Base-by-base conservation (phyloP, 2,888 invertebrate species). In the Platynereis dumerilii region DNA sequence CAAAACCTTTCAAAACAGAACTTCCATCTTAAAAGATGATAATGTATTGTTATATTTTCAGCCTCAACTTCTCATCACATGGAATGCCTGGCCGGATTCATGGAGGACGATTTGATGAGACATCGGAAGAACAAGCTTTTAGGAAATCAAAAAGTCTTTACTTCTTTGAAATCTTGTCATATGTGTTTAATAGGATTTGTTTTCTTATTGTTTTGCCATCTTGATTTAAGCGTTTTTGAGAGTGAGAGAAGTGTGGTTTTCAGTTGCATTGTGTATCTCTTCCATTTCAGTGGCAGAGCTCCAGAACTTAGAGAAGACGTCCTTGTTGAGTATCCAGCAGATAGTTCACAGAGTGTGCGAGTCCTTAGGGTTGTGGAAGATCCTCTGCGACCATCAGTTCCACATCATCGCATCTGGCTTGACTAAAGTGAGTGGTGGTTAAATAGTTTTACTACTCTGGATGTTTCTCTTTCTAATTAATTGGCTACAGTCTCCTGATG, bases 371-470 rank as follows among this genome's bases (percentile, higher is more conserved):
- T 86, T 99, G 54, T 96, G 97, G 96, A 92, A 92, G 81, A 91
- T 97, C 61, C 86, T 97, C 2, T 92, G 91, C 76, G 94, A 95
- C 78, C 96, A 97, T 84, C 93, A 94, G 80, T 91, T 97, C 80
- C 92, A 93, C 78, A 87, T 91, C 53, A 88, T 85, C 28, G 77
- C 83, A n/a, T 68, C 75, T 2, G 71, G 74, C 22, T 74, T 86
- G 29, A 72, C 81, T 10, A 75, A 78, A 76, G 85, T 84, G 66
- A 58, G 68, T 52, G n/a, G n/a, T n/a, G n/a, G n/a, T n/a, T n/a
- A n/a, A 60, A n/a, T n/a, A n/a, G n/a, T n/a, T n/a, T n/a, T n/a
- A n/a, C n/a, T 58, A 45, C 58, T 64, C 2, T 28, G 42, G 12
- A 15, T 10, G 12, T 42, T 42, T 42, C 15, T 42, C 12, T 42